Percentiles rank a stretch among this genome's conserved stretches.
phyloP scores from a whole-genome alignment of 1,140 invertebrate genomes.

The Elymnias hypermnestra region DNA sequence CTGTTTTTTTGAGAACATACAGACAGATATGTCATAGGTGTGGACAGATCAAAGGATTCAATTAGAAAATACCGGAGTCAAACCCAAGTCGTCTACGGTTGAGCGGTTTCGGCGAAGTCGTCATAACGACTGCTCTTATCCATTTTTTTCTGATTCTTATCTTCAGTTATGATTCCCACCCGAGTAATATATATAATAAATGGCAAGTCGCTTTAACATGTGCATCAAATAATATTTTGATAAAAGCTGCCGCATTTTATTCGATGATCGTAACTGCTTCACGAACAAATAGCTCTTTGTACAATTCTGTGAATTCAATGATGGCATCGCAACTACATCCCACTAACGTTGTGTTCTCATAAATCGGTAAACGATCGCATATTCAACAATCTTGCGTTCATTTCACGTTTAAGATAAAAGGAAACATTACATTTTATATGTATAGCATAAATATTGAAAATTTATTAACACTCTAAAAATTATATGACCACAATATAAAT shows the following conservation, averaged over 20 bases:
- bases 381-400: slow-evolving; percentile 14
- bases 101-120: too few species aligned
- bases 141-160: too few species aligned
- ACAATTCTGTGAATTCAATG: slow-evolving; percentile 52
- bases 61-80: too few species aligned
- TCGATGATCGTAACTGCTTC: background rate
- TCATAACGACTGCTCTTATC: too few species aligned
- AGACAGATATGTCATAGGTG: too few species aligned
- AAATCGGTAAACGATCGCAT: slow-evolving; percentile 37
- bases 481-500: slow-evolving; percentile 6
- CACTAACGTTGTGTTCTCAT: slow-evolving; percentile 32
- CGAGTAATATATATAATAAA: too few species aligned
- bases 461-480: slow-evolving; percentile 11
- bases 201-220: slow-evolving; percentile 13
- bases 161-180: slow-evolving; percentile 12
- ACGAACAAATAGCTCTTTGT: slow-evolving; percentile 53
- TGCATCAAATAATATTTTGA: slow-evolving; percentile 40
- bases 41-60: too few species aligned
- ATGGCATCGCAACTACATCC: slow-evolving; percentile 38
- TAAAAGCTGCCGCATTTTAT: slow-evolving; percentile 35
- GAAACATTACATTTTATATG: slow-evolving; percentile 5
- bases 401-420: slow-evolving; percentile 4
- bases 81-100: too few species aligned
- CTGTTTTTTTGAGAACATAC: too few species aligned
- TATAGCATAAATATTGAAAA: slow-evolving; percentile 8